These are phyloP conservation scores for Hirtodrosophila duncani DNA, from an alignment of 2,888 invertebrate genomes.

Conservation along the genomic window DNA sequence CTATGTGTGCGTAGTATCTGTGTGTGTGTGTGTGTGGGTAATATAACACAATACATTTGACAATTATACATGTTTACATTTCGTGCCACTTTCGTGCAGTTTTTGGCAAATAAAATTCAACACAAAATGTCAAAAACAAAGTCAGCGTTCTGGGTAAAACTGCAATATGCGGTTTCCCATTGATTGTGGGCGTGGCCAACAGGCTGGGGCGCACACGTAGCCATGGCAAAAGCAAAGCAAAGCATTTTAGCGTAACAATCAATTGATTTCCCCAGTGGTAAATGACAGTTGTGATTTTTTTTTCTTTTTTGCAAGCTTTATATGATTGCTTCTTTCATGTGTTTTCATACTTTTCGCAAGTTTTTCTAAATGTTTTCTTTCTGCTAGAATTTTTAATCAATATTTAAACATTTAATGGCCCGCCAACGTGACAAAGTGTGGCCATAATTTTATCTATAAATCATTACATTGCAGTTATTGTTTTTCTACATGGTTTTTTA, in stretches of 20 bases:
- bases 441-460: conserved; percentile 43
- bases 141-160: too few species aligned
- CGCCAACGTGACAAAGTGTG: conserved; percentile 13
- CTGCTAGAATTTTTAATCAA: conserved; percentile 22
- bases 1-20: conserved; percentile 2
- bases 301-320: conserved; percentile 7
- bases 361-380: background rate
- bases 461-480: too few species aligned
- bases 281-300: conserved; percentile 28
- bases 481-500: too few species aligned
- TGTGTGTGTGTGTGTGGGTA: conserved; percentile 29
- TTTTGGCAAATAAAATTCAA: conserved; percentile 46
- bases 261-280: conserved; percentile 67
- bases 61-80: conserved; percentile 70
- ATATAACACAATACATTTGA: conserved; percentile 67
- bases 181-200: conserved; percentile 29
- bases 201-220: conserved; percentile 7
- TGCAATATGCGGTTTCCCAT: conserved; percentile 52
- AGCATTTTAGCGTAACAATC: conserved; percentile 69
- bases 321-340: background rate
- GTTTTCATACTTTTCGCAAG: conserved; percentile 13
- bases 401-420: conserved; percentile 38
- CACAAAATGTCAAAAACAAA: conserved; percentile 34
- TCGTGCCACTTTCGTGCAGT: conserved; percentile 63
- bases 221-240: conserved; percentile 42